Evolutionary conservation across 2,113 vertebrate genomes (phyloP).

Genomic region (Peromyscus leucopus): DNA sequence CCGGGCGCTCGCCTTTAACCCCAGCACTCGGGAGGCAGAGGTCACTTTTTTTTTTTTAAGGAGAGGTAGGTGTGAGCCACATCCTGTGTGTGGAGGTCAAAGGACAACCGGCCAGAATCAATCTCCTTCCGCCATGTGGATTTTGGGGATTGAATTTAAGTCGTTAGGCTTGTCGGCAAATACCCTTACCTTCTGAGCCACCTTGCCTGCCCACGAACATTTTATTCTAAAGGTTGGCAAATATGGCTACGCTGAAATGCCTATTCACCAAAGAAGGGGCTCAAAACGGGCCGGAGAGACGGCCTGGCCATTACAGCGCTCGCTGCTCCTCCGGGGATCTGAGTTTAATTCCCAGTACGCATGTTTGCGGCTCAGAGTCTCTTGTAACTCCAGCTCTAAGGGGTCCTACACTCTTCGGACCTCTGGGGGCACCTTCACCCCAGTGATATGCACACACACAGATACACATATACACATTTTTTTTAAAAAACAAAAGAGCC

Average conservation of each 20-base stretch:
- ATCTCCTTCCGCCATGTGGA: not conserved
- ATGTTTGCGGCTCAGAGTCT: not conserved
- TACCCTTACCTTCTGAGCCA: not conserved
- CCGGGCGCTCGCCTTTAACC: not conserved
- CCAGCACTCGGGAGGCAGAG: not conserved
- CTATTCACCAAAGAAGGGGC: not conserved
- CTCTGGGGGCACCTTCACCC: not conserved
- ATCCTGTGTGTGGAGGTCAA: not conserved
- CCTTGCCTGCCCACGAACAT: not conserved
- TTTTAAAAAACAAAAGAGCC: not conserved
- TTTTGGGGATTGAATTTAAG: not conserved
- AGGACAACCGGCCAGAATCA: not conserved
- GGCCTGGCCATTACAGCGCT: too few species aligned
- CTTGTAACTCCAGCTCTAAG: not conserved
- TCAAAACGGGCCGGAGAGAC: not conserved
- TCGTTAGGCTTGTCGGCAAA: not conserved
- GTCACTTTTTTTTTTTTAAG: not conserved
- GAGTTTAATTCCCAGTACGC: not conserved
- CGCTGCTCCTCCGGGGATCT: not conserved
- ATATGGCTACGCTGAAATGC: constrained; percentile 40
- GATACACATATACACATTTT: not conserved
- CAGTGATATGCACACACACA: too few species aligned
- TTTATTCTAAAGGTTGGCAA: not conserved
- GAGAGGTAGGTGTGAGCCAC: not conserved
- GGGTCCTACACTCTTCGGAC: not conserved